Evolutionary conservation across 2,113 vertebrate genomes (phyloP), one percentile per base, ranked within the genome.

Genomic region (Muscicapa adusta): DNA sequence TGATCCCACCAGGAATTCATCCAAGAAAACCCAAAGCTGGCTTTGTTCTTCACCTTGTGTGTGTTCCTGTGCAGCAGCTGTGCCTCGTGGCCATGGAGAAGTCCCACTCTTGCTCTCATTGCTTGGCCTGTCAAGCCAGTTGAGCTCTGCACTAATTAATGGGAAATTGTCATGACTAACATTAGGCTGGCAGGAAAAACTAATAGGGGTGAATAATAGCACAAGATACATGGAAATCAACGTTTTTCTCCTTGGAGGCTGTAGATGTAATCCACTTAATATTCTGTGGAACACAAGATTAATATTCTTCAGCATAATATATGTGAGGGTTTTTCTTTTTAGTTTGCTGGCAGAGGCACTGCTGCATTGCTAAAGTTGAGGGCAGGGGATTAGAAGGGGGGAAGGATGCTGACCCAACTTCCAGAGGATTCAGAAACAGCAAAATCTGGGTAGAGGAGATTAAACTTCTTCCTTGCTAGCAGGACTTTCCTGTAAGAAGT

Each of bases 181-280:
- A 0, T 91, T 76, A 51, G 51, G 56, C 78, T 90, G 72, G 40
- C 84, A 86, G 71, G 63, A 47, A 88, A 91, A 94, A 83, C 26
- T 78, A 72, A 78, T 54, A 73, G 82, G 95, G 68, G 85, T 94
- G 91, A 96, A 87, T 96, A 93, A 94, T 81, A 91, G 86, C 77
- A 68, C 76, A 77, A 80, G 88, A 77, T 90, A 94, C 78, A 75
- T 65, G 75, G 75, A 85, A 96, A 84, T 94, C 75, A 92, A 53
- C 36, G 28, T 84, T 90, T 91, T 93, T 83, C 75, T 96, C 72
- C 91, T 93, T 90, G 90, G 93, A 96, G 83, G 92, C 75, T 90
- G 63, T 63, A 80, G 72, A 91, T 94, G 78, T 93, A 97, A 96
- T 96, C 95, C 93, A 91, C 72, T 95, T 95, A 97, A 93, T 94